A percentile compares a stretch with the other conserved stretches of the same genome.
Evolutionary conservation across 2,113 vertebrate genomes (phyloP).

Genomic region (Tursiops truncatus): DNA sequence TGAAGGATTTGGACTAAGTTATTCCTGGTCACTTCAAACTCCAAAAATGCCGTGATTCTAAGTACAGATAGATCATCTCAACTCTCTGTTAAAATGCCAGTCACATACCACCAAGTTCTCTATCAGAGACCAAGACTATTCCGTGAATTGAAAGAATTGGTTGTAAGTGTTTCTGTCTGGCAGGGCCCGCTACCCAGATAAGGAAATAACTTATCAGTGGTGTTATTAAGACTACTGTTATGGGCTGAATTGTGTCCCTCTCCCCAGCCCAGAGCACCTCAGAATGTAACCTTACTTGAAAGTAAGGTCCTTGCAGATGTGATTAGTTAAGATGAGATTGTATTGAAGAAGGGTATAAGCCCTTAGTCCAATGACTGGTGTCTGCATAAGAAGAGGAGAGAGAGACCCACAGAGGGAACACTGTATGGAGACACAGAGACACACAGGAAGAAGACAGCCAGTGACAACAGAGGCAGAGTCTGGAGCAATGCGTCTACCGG

Average conservation of each 20-base stretch:
- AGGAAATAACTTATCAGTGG: background rate
- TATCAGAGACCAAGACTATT: background rate
- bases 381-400: background rate
- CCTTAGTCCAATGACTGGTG: background rate
- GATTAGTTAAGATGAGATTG: background rate
- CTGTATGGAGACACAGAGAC: background rate
- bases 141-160: background rate
- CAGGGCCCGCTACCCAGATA: background rate
- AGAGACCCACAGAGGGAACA: background rate
- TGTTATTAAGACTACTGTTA: background rate
- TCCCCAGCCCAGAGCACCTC: background rate
- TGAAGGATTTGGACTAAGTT: constrained; percentile 11
- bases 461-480: background rate
- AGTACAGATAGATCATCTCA: background rate
- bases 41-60: background rate
- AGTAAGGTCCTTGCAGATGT: background rate
- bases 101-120: background rate
- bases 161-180: background rate
- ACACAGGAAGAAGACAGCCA: background rate
- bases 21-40: background rate
- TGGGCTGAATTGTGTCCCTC: background rate
- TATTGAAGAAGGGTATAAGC: background rate
- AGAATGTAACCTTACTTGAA: background rate
- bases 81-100: background rate
- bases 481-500: background rate